These are phyloP conservation scores for Orgyia antiqua DNA, from an alignment of 2,888 invertebrate species.

Conservation along the genomic window DNA sequence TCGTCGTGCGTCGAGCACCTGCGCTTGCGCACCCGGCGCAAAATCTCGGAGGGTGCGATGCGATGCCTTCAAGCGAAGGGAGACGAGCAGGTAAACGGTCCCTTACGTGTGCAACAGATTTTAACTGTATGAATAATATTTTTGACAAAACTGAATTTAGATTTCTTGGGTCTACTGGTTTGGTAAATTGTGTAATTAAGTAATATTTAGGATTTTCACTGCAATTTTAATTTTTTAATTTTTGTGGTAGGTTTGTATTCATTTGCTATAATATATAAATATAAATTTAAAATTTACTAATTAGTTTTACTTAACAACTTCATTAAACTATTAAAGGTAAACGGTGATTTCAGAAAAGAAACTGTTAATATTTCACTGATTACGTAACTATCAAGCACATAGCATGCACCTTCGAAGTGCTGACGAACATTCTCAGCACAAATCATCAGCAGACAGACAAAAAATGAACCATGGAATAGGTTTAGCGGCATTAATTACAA, in stretches of 20 bases:
- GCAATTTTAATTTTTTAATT: too few species aligned
- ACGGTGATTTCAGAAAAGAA: slow-evolving; percentile 35
- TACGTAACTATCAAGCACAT: slow-evolving; percentile 33
- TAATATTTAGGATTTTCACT: too few species aligned
- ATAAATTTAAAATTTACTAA: too few species aligned
- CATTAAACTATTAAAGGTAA: slow-evolving; percentile 27
- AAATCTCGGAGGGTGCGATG: slow-evolving; percentile 67
- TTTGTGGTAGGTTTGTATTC: too few species aligned
- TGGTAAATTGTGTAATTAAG: too few species aligned
- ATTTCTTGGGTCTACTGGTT: background rate
- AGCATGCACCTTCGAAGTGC: slow-evolving; percentile 31
- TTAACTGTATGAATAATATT: slow-evolving; percentile 33
- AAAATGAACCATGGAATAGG: slow-evolving; percentile 47
- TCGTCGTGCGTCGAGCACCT: slow-evolving; percentile 64
- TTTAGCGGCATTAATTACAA: slow-evolving; percentile 54
- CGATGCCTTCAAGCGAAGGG: slow-evolving; percentile 36
- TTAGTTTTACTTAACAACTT: slow-evolving; percentile 13
- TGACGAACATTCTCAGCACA: slow-evolving; percentile 43
- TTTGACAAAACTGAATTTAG: slow-evolving; percentile 25
- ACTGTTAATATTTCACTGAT: slow-evolving; percentile 25
- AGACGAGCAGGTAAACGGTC: slow-evolving; percentile 66
- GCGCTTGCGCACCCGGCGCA: slow-evolving; percentile 65
- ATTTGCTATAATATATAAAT: too few species aligned
- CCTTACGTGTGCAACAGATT: slow-evolving; percentile 30
- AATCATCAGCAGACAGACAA: slow-evolving; percentile 47